Conservation (phyloP, 2,113 vertebrate genomes). For the Dicerorhinus sumatrensis region DNA sequence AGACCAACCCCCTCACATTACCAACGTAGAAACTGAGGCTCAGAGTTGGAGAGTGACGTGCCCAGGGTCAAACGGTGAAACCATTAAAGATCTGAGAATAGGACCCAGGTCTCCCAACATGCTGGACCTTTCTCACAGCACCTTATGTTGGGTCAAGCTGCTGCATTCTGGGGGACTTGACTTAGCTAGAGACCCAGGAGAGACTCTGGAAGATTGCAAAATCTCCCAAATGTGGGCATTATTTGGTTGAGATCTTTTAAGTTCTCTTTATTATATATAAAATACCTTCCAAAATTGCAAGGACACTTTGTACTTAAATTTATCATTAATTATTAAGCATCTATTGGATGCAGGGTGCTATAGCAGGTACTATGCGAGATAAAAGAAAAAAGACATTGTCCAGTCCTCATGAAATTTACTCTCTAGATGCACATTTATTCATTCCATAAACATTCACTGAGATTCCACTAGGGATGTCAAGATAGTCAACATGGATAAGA, state of each 20-base stretch:
- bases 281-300: neutral
- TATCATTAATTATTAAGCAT: neutral
- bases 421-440: neutral
- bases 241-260: neutral
- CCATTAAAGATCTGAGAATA: neutral
- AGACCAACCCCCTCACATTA: neutral
- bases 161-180: neutral
- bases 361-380: fast-evolving
- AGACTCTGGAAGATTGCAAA: neutral
- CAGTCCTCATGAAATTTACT: neutral
- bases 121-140: neutral
- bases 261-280: neutral
- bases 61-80: neutral
- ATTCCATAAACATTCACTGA: neutral
- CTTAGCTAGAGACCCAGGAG: neutral
- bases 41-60: neutral
- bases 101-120: neutral
- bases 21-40: neutral
- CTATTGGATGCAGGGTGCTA: neutral
- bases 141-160: neutral
- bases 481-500: neutral
- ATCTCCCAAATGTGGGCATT: neutral
- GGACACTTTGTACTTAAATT: neutral
- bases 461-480: neutral
- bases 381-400: neutral